Evolutionary conservation across 1,140 invertebrate genomes (phyloP).

Genomic region (Anagrus nilaparvatae): DNA sequence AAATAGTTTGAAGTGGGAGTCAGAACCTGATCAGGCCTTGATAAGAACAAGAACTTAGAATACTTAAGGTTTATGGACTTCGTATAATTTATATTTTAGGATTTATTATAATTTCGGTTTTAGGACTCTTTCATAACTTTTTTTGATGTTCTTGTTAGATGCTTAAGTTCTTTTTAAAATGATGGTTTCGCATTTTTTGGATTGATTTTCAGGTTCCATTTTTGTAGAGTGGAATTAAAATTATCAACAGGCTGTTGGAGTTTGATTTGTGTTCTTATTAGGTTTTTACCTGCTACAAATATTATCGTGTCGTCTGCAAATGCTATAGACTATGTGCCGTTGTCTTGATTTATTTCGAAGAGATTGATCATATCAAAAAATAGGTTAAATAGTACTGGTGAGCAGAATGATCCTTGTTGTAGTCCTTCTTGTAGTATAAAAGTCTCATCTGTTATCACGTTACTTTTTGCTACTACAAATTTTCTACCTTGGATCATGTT

Average conservation of each 20-base stretch:
- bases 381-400: constrained; percentile 14
- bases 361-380: constrained; percentile 6
- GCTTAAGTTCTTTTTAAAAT: too few species aligned
- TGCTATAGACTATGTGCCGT: neutral
- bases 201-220: constrained; percentile 6
- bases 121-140: too few species aligned
- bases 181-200: constrained; percentile 7
- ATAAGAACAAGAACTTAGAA: too few species aligned
- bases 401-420: constrained; percentile 9
- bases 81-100: too few species aligned
- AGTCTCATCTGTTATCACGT: neutral
- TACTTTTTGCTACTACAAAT: constrained; percentile 2
- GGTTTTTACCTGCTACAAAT: constrained; percentile 3
- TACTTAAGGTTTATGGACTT: too few species aligned
- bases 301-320: constrained; percentile 14
- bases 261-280: neutral
- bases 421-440: constrained; percentile 7
- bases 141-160: too few species aligned
- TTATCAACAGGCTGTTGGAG: neutral
- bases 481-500: constrained; percentile 8
- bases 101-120: too few species aligned
- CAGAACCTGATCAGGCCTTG: too few species aligned
- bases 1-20: too few species aligned
- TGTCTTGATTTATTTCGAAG: constrained; percentile 2
- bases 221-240: neutral